Percentiles rank a stretch among this genome's conserved stretches.
Evolutionary conservation across 2,797 vertebrate genomes (phyloP).

Genomic region (Sparus aurata): DNA sequence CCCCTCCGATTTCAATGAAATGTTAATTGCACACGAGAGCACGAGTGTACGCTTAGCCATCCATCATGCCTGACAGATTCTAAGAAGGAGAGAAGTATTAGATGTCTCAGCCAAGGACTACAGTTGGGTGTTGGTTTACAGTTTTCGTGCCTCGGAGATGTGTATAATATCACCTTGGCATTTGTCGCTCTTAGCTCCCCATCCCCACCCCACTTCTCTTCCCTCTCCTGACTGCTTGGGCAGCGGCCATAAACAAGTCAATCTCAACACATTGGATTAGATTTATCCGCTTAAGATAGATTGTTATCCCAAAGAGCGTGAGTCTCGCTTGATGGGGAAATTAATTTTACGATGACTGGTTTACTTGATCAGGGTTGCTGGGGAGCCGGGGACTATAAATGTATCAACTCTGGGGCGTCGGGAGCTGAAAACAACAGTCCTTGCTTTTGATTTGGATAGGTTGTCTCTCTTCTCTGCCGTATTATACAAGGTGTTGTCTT

Average conservation of each 20-base stretch:
- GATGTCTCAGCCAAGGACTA: constrained; percentile 57
- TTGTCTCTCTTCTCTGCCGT: constrained; percentile 38
- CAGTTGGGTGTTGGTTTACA: constrained; percentile 68
- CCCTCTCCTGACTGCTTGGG: constrained; percentile 74
- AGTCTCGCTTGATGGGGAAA: constrained; percentile 82
- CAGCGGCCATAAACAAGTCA: constrained; percentile 82
- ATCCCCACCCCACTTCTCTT: neutral
- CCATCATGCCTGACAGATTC: constrained; percentile 69
- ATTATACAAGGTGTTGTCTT: constrained; percentile 68
- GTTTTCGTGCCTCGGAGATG: constrained; percentile 64
- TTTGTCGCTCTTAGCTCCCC: constrained; percentile 56
- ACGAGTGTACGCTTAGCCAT: constrained; percentile 49
- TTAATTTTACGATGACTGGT: constrained; percentile 86
- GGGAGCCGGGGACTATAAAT: constrained; percentile 63
- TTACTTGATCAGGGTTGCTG: constrained; percentile 79
- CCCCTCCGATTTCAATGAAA: constrained; percentile 49
- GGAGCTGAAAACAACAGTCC: constrained; percentile 59
- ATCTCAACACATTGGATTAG: constrained; percentile 83
- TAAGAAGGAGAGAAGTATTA: constrained; percentile 55
- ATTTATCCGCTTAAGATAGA: constrained; percentile 86
- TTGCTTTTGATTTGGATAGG: constrained; percentile 63
- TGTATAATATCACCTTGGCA: constrained; percentile 75
- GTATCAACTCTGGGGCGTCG: constrained; percentile 56
- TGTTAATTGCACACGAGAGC: constrained; percentile 67
- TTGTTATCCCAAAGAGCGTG: constrained; percentile 79